Evolutionary conservation across 2,797 vertebrate species (phyloP).

Genomic region (Fratercula arctica): DNA sequence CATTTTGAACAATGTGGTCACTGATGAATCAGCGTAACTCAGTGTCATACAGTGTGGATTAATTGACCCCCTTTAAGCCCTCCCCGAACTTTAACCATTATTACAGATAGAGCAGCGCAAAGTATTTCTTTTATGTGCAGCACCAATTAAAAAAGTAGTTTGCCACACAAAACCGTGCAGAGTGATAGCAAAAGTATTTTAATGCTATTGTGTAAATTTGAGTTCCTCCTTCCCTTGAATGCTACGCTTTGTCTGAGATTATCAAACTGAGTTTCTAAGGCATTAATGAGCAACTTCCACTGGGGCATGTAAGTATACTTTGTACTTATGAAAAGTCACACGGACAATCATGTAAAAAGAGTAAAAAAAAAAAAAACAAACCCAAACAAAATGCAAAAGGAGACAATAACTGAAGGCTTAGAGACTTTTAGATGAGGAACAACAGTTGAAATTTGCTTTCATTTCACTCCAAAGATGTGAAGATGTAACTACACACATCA

Average conservation of each 20-base stretch:
- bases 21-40: background rate
- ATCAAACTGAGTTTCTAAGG: background rate
- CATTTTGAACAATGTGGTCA: background rate
- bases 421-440: background rate
- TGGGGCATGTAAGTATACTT: background rate
- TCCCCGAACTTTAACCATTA: background rate
- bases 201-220: background rate
- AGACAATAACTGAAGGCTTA: background rate
- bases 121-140: background rate
- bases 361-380: background rate
- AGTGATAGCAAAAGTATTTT: conserved; percentile 4
- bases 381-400: background rate
- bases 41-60: background rate
- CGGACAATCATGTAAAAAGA: background rate
- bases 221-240: conserved; percentile 33
- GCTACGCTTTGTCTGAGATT: background rate
- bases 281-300: conserved; percentile 13
- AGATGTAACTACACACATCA: background rate
- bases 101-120: background rate
- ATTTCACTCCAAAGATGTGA: background rate
- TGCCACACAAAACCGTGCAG: background rate
- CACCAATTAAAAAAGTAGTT: background rate
- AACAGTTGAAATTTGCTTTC: background rate
- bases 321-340: conserved; percentile 9
- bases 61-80: background rate